Conservation (phyloP, 2,888 invertebrate species). For the Nephrotoma flavescens region DNA sequence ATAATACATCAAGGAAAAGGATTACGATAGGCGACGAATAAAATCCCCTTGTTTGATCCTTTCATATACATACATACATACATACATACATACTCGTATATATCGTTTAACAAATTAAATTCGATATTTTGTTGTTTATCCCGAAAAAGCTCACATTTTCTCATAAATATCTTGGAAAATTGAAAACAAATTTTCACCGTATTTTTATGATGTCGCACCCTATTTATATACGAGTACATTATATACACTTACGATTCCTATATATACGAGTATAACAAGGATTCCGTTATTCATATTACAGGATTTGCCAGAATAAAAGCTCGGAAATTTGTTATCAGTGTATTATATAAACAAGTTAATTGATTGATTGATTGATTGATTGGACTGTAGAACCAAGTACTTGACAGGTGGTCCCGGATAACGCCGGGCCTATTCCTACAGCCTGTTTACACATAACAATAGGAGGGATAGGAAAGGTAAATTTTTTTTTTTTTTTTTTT, state of each 20-base stretch:
- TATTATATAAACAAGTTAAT: background rate
- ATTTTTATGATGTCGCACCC: background rate
- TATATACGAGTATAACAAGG: background rate
- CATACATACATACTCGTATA: background rate
- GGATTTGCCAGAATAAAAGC: background rate
- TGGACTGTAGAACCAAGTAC: too few species aligned
- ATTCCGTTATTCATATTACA: background rate
- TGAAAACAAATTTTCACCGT: slow-evolving; percentile 1
- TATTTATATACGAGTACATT: background rate
- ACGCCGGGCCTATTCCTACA: too few species aligned
- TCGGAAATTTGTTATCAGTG: background rate
- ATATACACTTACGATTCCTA: background rate
- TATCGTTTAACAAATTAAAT: background rate
- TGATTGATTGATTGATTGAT: too few species aligned
- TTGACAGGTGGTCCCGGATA: too few species aligned
- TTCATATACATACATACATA: background rate
- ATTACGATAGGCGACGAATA: background rate
- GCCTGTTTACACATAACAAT: too few species aligned
- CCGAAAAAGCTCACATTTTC: background rate
- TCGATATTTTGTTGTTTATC: background rate
- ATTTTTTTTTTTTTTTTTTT: too few species aligned
- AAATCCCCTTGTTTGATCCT: background rate
- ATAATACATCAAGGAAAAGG: background rate
- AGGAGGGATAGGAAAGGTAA: too few species aligned
- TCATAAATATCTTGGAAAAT: background rate